Evolutionary conservation across 2,797 vertebrate species (phyloP), one percentile per base, ranked within the genome.

Genomic region (Taenioides sp.): DNA sequence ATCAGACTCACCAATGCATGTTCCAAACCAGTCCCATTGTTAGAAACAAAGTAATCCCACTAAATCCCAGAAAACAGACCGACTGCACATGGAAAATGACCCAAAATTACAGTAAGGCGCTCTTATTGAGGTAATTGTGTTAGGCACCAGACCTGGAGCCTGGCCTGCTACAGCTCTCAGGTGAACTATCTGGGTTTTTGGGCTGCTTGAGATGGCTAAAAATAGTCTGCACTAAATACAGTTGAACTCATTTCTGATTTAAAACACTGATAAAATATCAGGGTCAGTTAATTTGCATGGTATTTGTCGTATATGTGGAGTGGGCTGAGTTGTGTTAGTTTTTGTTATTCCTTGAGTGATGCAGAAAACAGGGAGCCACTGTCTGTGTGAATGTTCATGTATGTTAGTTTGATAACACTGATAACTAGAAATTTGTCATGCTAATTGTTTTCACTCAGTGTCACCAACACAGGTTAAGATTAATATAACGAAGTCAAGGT

Each of bases 151-250:
- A 49, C 6, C 43, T 17, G 3, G 40, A 50, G 63, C 7, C 7
- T 17, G 40, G 40, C 40, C 43, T 23, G 12, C 40, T 12, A 7
- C 2, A 47, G 22, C 61, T 63, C 60, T 37, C 60, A 62, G 60
- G 60, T 62, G 60, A 62, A 31, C 60, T 62, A 62, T 37, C 28
- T 62, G 60, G 61, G 61, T 40, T 63, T 63, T 40, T 14, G 61
- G 61, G 61, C n/a, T 63, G 34, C 61, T 63, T n/a, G 61, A 22
- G n/a, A 63, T 3, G 2, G 12, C 23, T 65, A 25, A 65, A 65
- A 50, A 16, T 49, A 65, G 12, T 25, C 14, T 10, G 23, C 23
- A 28, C 23, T 65, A 65, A 65, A 9, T 65, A 65, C 43, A 18
- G 23, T 50, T 18, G 23, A 65, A 49, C 40, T 27, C 12, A 65